phyloP scores from a whole-genome alignment of 1,140 invertebrate genomes.

The Drusus annulatus region DNA sequence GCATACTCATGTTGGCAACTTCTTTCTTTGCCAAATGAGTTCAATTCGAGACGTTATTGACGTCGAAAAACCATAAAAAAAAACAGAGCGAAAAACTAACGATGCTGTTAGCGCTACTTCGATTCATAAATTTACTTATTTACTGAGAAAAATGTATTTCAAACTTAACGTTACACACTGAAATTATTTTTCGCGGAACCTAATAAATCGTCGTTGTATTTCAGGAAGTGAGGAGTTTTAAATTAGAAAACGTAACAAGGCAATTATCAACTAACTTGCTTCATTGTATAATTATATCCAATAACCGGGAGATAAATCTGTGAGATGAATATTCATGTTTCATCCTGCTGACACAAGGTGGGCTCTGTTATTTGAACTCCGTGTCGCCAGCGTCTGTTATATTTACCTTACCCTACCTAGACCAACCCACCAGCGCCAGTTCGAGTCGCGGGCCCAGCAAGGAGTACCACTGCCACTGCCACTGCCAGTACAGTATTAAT shows the following conservation, averaged over 20 bases:
- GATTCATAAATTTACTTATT: too few species aligned
- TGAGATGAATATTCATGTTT: constrained; percentile 19
- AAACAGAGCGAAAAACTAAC: too few species aligned
- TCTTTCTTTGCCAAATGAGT: background rate
- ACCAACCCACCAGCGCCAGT: background rate
- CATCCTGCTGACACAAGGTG: background rate
- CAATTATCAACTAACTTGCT: background rate
- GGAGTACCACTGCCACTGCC: background rate
- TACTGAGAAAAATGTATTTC: too few species aligned
- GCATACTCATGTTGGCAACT: too few species aligned
- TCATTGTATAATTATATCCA: background rate
- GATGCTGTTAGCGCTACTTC: too few species aligned
- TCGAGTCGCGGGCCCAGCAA: background rate
- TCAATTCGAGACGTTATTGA: too few species aligned
- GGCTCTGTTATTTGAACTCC: background rate
- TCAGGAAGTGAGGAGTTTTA: background rate
- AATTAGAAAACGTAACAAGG: background rate
- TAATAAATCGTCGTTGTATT: background rate
- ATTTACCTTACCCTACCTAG: background rate
- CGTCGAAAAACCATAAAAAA: too few species aligned
- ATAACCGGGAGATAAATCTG: constrained; percentile 19
- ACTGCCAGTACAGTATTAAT: background rate
- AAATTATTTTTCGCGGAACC: background rate
- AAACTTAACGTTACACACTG: background rate
- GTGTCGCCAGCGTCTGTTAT: constrained; percentile 7